phyloP scores from a whole-genome alignment of 2,888 invertebrate genomes.

The Caenorhabditis virilis region DNA sequence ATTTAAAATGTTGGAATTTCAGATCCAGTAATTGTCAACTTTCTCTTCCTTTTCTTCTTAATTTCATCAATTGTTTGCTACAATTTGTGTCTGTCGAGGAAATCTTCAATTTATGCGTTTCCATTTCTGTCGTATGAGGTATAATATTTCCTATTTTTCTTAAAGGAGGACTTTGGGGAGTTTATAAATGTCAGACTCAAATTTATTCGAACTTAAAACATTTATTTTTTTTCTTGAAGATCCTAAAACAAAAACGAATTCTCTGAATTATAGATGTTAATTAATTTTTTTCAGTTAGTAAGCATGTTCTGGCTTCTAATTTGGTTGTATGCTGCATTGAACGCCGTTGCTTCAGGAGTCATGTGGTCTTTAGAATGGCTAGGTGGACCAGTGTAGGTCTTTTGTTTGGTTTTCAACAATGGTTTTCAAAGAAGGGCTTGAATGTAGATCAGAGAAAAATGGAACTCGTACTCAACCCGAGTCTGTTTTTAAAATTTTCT shows the following conservation, averaged over 20 bases:
- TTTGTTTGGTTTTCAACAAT: too few species aligned
- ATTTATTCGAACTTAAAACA: too few species aligned
- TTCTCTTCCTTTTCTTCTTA: slow-evolving; percentile 27
- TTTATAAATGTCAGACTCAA: too few species aligned
- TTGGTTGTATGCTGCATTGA: slow-evolving; percentile 48
- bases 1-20: slow-evolving; percentile 8
- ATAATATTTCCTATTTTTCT: too few species aligned
- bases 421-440: neutral
- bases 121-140: slow-evolving; percentile 49
- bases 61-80: slow-evolving; percentile 37
- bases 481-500: too few species aligned
- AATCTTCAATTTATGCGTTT: slow-evolving; percentile 29
- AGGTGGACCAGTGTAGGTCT: slow-evolving; percentile 41
- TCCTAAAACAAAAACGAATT: too few species aligned
- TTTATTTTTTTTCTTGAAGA: too few species aligned
- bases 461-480: too few species aligned
- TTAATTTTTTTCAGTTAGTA: slow-evolving; percentile 25
- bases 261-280: too few species aligned
- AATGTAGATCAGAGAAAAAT: too few species aligned
- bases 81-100: slow-evolving; percentile 29
- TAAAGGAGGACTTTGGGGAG: too few species aligned
- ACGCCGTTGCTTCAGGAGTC: slow-evolving; percentile 39
- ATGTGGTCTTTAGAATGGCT: slow-evolving; percentile 51
- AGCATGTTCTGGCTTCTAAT: slow-evolving; percentile 47
- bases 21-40: slow-evolving; percentile 48